These are phyloP conservation scores for Hydra vulgaris DNA, from an alignment of 30 jellyfish, hydroid and myxozoan genomes.

Conservation along the genomic window DNA sequence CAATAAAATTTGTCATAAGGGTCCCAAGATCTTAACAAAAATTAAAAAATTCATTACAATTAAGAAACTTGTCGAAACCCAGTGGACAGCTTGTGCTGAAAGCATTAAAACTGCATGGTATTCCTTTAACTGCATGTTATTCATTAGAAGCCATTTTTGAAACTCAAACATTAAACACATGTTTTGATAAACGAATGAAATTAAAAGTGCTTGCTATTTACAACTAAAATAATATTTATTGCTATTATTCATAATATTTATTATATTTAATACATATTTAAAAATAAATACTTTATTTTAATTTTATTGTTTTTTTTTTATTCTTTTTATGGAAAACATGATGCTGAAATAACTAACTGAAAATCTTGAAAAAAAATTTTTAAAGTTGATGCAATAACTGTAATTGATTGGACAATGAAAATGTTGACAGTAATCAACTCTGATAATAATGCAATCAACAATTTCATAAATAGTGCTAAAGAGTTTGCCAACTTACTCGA, in stretches of 20 bases:
- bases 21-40: too few relatives aligned
- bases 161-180: neutral
- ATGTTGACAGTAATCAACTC: neutral
- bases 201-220: neutral
- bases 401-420: neutral
- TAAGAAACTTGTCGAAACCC: too few relatives aligned
- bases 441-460: neutral
- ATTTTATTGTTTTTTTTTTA: neutral
- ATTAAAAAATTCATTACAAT: too few relatives aligned
- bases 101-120: too few relatives aligned
- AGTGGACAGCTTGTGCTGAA: too few relatives aligned
- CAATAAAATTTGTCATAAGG: too few relatives aligned
- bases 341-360: neutral
- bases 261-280: too few relatives aligned
- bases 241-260: too few relatives aligned
- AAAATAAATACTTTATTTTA: too few relatives aligned
- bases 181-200: neutral
- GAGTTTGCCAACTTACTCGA: neutral
- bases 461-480: neutral
- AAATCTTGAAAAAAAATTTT: neutral
- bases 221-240: too few relatives aligned
- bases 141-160: too few relatives aligned
- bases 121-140: too few relatives aligned
- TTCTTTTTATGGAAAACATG: neutral
- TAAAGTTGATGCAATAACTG: neutral